Evolutionary conservation across 2,797 vertebrate genomes (phyloP).

Genomic region (Buphagus erythrorhynchus): DNA sequence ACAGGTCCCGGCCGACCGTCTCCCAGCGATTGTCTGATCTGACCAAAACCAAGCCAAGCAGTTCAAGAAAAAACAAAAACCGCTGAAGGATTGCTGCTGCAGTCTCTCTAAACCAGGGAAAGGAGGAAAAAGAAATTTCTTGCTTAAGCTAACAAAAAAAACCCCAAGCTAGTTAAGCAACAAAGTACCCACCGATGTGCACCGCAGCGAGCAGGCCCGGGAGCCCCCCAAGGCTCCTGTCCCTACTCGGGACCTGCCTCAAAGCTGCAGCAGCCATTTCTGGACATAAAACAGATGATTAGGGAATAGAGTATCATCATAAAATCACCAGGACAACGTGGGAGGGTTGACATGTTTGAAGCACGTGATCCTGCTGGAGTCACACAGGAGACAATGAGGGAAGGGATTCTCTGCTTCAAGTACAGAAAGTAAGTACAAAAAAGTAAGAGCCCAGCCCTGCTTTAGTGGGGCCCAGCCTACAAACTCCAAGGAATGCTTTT

Average conservation of each 20-base stretch:
- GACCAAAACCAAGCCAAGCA: not conserved
- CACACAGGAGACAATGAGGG: not conserved
- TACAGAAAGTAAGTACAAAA: not conserved
- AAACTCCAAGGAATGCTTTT: not conserved
- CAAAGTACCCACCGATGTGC: too few species aligned
- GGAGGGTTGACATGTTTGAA: not conserved
- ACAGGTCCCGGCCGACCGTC: too few species aligned
- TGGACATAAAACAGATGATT: not conserved
- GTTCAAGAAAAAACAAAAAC: too few species aligned
- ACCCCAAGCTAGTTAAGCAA: too few species aligned
- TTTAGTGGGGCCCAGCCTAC: not conserved
- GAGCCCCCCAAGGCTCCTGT: not conserved
- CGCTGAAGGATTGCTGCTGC: not conserved
- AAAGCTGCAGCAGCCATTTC: not conserved
- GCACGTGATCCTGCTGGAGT: not conserved
- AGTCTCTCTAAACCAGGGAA: not conserved
- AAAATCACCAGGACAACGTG: not conserved
- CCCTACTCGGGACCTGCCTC: rapidly evolving
- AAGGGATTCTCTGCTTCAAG: not conserved
- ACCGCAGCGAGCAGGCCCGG: too few species aligned
- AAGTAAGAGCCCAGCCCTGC: not conserved
- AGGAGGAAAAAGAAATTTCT: not conserved
- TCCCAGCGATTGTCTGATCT: rapidly evolving
- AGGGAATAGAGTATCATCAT: not conserved
- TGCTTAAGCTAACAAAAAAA: too few species aligned